A percentile compares a stretch with the other conserved stretches of the same genome.
Conservation (phyloP, 2,113 vertebrate genomes). For the Ciconia stormi region DNA sequence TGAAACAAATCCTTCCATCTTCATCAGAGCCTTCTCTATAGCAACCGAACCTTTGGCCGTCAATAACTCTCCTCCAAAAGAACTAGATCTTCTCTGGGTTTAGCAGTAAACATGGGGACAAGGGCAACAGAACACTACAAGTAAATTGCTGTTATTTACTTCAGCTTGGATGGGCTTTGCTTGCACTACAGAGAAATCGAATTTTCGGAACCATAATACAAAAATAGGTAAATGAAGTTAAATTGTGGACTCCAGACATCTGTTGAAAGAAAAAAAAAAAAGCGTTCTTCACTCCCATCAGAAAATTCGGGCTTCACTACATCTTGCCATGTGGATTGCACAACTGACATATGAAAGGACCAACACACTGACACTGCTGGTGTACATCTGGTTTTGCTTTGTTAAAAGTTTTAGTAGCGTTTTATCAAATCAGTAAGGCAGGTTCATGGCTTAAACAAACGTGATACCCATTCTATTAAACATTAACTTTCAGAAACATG, state of each 20-base stretch:
- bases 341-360: not conserved
- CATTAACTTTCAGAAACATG: not conserved
- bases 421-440: not conserved
- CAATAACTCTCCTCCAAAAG: constrained; percentile 10
- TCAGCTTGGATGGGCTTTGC: not conserved
- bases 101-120: not conserved
- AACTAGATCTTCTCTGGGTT: not conserved
- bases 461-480: not conserved
- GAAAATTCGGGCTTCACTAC: not conserved
- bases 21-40: constrained; percentile 32
- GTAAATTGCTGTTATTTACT: constrained; percentile 23
- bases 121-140: not conserved
- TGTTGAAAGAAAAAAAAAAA: not conserved
- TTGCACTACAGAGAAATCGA: not conserved
- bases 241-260: not conserved
- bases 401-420: not conserved
- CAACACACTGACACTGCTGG: not conserved
- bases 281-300: not conserved
- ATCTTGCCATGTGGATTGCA: not conserved
- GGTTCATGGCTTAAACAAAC: not conserved
- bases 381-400: not conserved
- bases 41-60: not conserved
- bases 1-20: constrained; percentile 60
- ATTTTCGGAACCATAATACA: not conserved
- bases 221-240: constrained; percentile 37